Evolutionary conservation across 2,113 vertebrate species (phyloP).

Genomic region (Podiceps cristatus): DNA sequence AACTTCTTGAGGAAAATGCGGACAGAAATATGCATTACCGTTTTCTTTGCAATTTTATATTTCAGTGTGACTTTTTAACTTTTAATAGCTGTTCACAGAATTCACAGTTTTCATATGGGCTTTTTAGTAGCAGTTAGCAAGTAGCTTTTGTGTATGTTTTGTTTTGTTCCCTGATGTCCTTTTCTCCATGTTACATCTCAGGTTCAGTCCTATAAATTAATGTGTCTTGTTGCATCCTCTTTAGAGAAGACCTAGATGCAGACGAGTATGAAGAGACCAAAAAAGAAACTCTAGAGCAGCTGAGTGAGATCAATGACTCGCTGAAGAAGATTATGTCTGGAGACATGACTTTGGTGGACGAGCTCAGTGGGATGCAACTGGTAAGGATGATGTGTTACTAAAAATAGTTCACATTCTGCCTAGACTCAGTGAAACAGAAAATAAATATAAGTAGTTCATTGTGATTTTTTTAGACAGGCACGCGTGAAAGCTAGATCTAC

Average conservation of each 20-base stretch:
- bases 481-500: not conserved
- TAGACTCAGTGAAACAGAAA: not conserved
- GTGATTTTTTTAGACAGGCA: not conserved
- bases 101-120: not conserved
- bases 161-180: not conserved
- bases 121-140: no score
- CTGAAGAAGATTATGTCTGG: conserved; percentile 97
- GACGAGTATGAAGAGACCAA: conserved; percentile 98
- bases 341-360: conserved; percentile 96
- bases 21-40: not conserved
- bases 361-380: conserved; percentile 96
- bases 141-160: no score
- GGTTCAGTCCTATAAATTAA: not conserved
- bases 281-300: conserved; percentile 94
- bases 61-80: not conserved
- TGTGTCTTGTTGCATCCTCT: not conserved
- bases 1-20: not conserved
- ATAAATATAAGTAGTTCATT: not conserved
- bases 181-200: not conserved
- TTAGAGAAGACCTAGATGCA: conserved; percentile 92
- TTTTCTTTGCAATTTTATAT: not conserved
- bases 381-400: conserved; percentile 74
- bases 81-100: not conserved
- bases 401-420: not conserved
- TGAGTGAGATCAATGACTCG: conserved; percentile 95